These are phyloP conservation scores for Copidosoma floridanum DNA, from an alignment of 1,140 invertebrate genomes.

Conservation along the genomic window DNA sequence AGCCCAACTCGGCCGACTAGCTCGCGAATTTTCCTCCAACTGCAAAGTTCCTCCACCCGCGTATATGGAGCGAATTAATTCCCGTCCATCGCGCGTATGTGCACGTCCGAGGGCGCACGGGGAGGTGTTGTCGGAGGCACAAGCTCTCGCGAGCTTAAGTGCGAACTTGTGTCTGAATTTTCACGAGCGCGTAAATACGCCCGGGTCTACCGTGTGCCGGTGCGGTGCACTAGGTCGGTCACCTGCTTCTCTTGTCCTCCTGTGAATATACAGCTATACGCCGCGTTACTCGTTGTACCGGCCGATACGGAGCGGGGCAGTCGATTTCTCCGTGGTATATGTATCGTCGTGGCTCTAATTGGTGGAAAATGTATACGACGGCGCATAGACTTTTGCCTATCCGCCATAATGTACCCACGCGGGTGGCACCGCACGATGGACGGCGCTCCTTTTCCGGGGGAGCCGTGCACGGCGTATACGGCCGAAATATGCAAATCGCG, in stretches of 20 bases:
- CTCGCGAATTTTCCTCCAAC: too few species aligned
- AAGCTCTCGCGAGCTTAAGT: too few species aligned
- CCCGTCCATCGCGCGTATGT: too few species aligned
- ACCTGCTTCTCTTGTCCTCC: too few species aligned
- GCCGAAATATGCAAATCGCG: constrained; percentile 23
- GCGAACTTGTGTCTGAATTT: not conserved
- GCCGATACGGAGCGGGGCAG: not conserved
- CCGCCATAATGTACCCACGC: not conserved
- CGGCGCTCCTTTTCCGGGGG: not conserved
- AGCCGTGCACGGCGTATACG: not conserved
- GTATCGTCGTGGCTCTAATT: constrained; percentile 19
- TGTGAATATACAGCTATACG: not conserved
- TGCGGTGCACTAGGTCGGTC: too few species aligned
- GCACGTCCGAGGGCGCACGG: too few species aligned
- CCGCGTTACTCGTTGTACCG: not conserved
- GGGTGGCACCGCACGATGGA: not conserved
- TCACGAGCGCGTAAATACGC: not conserved
- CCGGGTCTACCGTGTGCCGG: too few species aligned
- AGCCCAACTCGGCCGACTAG: too few species aligned
- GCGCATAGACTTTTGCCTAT: not conserved
- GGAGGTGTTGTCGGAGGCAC: too few species aligned
- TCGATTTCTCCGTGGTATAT: too few species aligned
- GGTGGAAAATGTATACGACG: constrained; percentile 23
- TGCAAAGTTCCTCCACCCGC: too few species aligned
- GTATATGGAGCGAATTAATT: too few species aligned